Conservation (phyloP, 2,113 vertebrate species). For the Apeltes quadracus region DNA sequence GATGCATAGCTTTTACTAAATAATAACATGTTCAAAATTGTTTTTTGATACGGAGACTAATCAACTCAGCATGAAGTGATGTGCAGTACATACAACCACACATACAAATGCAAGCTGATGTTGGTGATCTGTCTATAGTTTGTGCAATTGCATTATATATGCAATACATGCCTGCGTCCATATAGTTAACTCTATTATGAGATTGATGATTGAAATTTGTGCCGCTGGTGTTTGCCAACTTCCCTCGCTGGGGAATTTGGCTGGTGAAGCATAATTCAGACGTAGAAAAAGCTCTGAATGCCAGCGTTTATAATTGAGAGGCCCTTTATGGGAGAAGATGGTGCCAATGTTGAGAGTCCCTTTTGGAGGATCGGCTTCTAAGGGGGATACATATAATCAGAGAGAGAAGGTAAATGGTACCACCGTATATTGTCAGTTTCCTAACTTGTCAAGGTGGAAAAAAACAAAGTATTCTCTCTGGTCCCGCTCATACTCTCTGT, state of each 20-base stretch:
- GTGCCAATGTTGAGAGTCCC: conserved; percentile 9
- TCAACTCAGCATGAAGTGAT: background rate
- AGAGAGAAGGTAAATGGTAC: conserved; percentile 9
- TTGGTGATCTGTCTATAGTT: background rate
- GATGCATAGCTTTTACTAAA: background rate
- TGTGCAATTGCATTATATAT: background rate
- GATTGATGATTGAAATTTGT: conserved; percentile 45
- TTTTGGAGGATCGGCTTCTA: conserved; percentile 1
- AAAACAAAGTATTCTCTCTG: background rate
- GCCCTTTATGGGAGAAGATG: conserved; percentile 25
- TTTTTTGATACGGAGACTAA: background rate
- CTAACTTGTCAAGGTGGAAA: conserved; percentile 13
- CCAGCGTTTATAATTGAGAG: conserved; percentile 20
- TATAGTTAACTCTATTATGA: conserved; percentile 1
- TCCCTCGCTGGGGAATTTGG: conserved; percentile 16
- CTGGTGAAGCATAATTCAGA: conserved; percentile 12
- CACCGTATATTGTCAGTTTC: background rate
- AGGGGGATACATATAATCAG: conserved; percentile 20
- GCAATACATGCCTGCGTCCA: background rate
- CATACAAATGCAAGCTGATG: background rate
- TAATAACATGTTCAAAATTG: background rate
- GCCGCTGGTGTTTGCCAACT: conserved; percentile 21
- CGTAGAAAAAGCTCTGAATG: conserved; percentile 20
- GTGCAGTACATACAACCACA: background rate
- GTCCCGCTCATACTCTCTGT: background rate